A percentile compares a stretch with the other conserved stretches of the same genome.
These are phyloP conservation scores for Tiaroga cobitis DNA, from an alignment of 2,797 vertebrate genomes.

Conservation along the genomic window DNA sequence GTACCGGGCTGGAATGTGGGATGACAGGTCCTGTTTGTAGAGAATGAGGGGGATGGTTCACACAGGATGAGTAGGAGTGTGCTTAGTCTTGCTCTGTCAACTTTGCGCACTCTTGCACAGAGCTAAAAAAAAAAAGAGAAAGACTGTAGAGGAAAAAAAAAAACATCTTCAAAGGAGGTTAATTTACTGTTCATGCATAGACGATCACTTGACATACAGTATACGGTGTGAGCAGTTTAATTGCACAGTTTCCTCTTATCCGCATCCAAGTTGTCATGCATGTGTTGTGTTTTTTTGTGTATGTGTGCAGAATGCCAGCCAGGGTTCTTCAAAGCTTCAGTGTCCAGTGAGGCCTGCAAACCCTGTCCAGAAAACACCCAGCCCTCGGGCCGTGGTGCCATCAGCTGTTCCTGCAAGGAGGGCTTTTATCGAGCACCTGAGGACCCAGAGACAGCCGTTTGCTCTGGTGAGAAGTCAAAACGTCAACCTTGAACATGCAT, in stretches of 20 bases:
- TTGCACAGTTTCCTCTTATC: conserved; percentile 49
- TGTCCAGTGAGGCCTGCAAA: conserved; percentile 75
- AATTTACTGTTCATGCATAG: conserved; percentile 35
- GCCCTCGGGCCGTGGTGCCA: conserved; percentile 68
- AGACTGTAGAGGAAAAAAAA: conserved; percentile 12
- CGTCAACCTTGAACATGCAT: not conserved
- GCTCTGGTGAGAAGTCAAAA: conserved; percentile 79
- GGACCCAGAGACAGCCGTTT: conserved; percentile 75
- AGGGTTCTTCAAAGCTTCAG: conserved; percentile 85
- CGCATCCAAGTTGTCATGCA: conserved; percentile 60
- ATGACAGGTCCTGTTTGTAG: conserved; percentile 75
- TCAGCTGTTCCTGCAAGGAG: conserved; percentile 80
- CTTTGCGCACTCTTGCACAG: conserved; percentile 43
- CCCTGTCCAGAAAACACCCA: conserved; percentile 84
- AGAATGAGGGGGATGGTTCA: conserved; percentile 64
- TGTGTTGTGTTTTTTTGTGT: conserved; percentile 52
- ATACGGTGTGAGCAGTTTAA: conserved; percentile 24
- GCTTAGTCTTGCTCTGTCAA: conserved; percentile 50
- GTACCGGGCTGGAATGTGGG: conserved; percentile 75
- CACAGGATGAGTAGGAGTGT: conserved; percentile 66
- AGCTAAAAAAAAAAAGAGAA: conserved; percentile 3
- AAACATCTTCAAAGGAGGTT: conserved; percentile 44
- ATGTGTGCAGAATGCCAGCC: conserved; percentile 80
- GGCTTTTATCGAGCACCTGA: conserved; percentile 83
- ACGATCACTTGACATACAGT: conserved; percentile 27